phyloP scores from a whole-genome alignment of 1,140 invertebrate genomes.

The Pollicipes pollicipes region DNA sequence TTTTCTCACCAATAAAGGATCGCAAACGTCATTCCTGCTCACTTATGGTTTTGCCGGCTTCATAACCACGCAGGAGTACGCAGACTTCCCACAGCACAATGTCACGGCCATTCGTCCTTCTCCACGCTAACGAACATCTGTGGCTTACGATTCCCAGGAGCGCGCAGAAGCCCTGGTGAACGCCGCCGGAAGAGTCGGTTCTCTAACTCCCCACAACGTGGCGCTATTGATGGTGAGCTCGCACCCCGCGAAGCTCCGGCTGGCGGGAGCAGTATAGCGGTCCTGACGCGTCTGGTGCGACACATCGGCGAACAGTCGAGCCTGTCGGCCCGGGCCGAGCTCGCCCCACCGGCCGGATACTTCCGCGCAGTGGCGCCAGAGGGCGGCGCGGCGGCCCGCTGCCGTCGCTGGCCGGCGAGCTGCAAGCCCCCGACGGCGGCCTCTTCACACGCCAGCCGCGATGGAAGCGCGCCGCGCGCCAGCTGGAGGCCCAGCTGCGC shows the following conservation, averaged over 20 bases:
- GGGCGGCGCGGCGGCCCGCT: slow-evolving; percentile 30
- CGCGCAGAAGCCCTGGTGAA: slow-evolving; percentile 69
- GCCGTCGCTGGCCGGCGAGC: slow-evolving; percentile 72
- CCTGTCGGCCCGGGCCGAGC: slow-evolving; percentile 53
- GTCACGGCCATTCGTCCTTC: too few species aligned
- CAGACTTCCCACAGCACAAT: too few species aligned
- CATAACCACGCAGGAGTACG: too few species aligned
- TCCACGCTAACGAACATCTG: too few species aligned
- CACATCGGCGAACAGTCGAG: slow-evolving; percentile 50
- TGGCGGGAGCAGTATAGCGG: slow-evolving; percentile 85
- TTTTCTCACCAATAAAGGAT: too few species aligned
- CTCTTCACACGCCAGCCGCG: slow-evolving; percentile 86
- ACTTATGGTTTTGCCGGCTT: too few species aligned
- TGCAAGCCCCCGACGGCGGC: slow-evolving; percentile 82
- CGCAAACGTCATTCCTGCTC: too few species aligned
- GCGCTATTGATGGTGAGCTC: slow-evolving; percentile 78
- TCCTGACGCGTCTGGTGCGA: slow-evolving; percentile 66
- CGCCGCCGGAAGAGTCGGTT: slow-evolving; percentile 69
- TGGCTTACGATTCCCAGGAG: slow-evolving; percentile 50
- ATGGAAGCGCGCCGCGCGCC: slow-evolving; percentile 68
- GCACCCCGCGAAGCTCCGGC: slow-evolving; percentile 49
- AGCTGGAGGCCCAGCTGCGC: slow-evolving; percentile 66
- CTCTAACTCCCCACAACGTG: slow-evolving; percentile 72
- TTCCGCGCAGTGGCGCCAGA: slow-evolving; percentile 47
- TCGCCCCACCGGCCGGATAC: slow-evolving; percentile 78